A percentile compares a stretch with the other conserved stretches of the same genome.
Evolutionary conservation across 2,888 invertebrate species (phyloP).

Genomic region (Tetrapedia diversipes): DNA sequence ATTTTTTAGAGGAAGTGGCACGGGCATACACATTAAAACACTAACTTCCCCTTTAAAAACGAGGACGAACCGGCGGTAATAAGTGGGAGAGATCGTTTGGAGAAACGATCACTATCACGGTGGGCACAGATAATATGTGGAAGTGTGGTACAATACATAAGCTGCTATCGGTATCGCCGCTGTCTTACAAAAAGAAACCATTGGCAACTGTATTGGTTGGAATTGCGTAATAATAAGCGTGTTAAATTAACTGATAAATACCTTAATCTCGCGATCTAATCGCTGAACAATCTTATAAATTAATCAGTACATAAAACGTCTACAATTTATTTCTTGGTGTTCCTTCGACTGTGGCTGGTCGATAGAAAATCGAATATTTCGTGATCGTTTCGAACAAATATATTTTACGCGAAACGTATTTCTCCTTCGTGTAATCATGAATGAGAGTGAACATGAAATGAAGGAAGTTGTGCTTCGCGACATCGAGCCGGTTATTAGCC

Average conservation of each 20-base stretch:
- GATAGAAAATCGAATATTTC: neutral
- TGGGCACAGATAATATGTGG: slow-evolving; percentile 18
- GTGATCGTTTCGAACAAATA: neutral
- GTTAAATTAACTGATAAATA: slow-evolving; percentile 31
- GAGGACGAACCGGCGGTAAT: neutral
- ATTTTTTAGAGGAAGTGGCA: neutral
- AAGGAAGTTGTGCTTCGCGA: slow-evolving; percentile 70
- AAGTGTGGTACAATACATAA: neutral
- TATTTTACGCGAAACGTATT: neutral
- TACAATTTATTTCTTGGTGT: neutral
- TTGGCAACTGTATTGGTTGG: neutral
- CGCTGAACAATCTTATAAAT: slow-evolving; percentile 21
- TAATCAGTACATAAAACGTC: neutral
- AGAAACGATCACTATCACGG: slow-evolving; percentile 17
- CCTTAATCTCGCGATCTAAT: neutral
- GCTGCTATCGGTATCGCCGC: neutral
- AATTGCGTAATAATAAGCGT: slow-evolving; percentile 4
- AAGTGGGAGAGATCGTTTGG: slow-evolving; percentile 9
- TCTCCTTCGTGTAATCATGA: slow-evolving; percentile 27
- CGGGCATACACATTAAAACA: neutral
- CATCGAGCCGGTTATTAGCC: slow-evolving; percentile 71
- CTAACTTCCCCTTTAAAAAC: slow-evolving; percentile 7
- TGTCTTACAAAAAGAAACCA: neutral
- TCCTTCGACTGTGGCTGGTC: neutral
- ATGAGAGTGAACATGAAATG: neutral